Evolutionary conservation across 1,140 invertebrate genomes (phyloP).

Genomic region (Trichonephila clavata): DNA sequence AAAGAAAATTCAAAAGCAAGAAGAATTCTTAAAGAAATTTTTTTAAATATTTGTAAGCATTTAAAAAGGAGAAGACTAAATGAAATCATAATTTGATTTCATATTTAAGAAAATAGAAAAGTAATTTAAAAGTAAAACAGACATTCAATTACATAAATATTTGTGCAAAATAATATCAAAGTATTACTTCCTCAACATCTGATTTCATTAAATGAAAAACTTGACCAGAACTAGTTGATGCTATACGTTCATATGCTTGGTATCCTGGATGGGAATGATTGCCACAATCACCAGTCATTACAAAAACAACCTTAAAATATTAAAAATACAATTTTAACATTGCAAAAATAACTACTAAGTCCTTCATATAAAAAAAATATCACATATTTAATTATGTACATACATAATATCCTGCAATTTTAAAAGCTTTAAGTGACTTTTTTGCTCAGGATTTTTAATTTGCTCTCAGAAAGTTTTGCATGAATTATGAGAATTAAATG

Average conservation of each 20-base stretch:
- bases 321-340: not conserved
- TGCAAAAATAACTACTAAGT: not conserved
- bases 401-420: not conserved
- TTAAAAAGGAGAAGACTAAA: no score
- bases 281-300: conserved; percentile 88
- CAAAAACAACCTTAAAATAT: conserved; percentile 86
- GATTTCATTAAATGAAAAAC: conserved; percentile 87
- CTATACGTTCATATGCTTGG: conserved; percentile 86
- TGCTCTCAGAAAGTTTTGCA: no score
- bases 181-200: conserved; percentile 85
- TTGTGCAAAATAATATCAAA: not conserved
- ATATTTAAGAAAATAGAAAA: no score
- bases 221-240: conserved; percentile 87
- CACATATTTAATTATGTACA: not conserved
- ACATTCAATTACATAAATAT: not conserved
- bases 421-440: not conserved
- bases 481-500: no score
- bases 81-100: no score
- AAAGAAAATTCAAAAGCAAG: no score
- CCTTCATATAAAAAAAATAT: not conserved
- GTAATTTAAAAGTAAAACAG: no score
- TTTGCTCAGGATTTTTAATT: not conserved
- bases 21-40: no score
- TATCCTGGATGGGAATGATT: conserved; percentile 84
- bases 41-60: no score